Evolutionary conservation across 2,888 invertebrate genomes (phyloP), one percentile per base, ranked within the genome.

Genomic region (Pemphredon lugubris): DNA sequence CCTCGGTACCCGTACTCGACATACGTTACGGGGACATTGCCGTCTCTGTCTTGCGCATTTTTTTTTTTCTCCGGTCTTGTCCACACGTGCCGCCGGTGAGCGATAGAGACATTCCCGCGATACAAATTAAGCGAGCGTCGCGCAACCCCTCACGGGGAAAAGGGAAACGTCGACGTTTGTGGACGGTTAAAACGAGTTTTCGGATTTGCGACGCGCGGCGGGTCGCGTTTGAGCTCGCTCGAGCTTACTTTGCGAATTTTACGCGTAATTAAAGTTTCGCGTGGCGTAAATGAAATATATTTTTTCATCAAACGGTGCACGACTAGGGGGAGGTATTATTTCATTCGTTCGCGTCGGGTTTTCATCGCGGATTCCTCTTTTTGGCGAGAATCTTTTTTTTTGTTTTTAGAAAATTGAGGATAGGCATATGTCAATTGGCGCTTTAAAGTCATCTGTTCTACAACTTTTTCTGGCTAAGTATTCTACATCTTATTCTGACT

Each of bases 1-100:
- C n/a, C 63, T 55, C 16, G 71, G 34, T 58, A 37, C 53, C 54
- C 30, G n/a, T n/a, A n/a, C n/a, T n/a, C 9, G 34, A 14, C 37
- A 14, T 21, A n/a, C 50, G 44, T 39, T 69, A 45, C 45, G 14
- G 20, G 20, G 55, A 61, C 54, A 59, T 57, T 32, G 32, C 26
- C 5, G 42, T 51, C 44, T 23, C 50, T 40, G 21, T 40, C 16
- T 11, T n/a, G n/a, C n/a, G n/a, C n/a, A n/a, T n/a, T 21, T 14
- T 20, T 45, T 16, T n/a, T 44, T n/a, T n/a, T 64, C 20, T 30
- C 13, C 16, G 18, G 32, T n/a, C n/a, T n/a, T n/a, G n/a, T n/a
- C n/a, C n/a, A n/a, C n/a, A n/a, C 44, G 23, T 11, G 44, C 21
- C 11, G 2, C 11, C 11, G 32, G 50, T 45, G 51, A 60, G 13